Conservation (phyloP, 2,113 vertebrate genomes). For the Neogale vison region DNA sequence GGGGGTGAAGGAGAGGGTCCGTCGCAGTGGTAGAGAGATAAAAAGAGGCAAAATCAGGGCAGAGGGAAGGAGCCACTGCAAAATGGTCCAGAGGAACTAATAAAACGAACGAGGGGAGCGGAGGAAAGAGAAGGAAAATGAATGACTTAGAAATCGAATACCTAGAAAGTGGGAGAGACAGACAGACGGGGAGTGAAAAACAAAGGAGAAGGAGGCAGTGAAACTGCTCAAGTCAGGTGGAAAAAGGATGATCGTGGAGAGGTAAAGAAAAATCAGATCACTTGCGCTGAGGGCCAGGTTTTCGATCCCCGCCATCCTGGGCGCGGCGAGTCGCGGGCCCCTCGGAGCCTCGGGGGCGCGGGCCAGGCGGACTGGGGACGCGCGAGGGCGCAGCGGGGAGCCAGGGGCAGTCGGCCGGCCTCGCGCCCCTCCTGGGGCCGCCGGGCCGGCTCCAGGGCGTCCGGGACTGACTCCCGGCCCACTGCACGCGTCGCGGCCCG, state of each 20-base stretch:
- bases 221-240: not conserved
- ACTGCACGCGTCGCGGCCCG: rapidly evolving
- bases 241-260: not conserved
- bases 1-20: too few species aligned
- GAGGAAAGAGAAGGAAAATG: not conserved
- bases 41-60: not conserved
- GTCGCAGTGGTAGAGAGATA: rapidly evolving
- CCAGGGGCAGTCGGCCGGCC: rapidly evolving
- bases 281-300: not conserved
- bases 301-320: not conserved
- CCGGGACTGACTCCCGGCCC: not conserved
- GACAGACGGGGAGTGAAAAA: not conserved
- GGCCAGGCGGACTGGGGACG: not conserved
- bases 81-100: not conserved
- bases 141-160: not conserved
- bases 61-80: not conserved
- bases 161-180: not conserved
- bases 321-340: not conserved
- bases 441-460: not conserved
- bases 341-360: not conserved
- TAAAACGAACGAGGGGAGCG: not conserved
- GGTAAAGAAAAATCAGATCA: not conserved
- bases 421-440: not conserved
- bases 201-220: not conserved
- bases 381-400: not conserved